Base-by-base conservation (phyloP, 2,888 invertebrate species). In the Phaedon cochleariae region DNA sequence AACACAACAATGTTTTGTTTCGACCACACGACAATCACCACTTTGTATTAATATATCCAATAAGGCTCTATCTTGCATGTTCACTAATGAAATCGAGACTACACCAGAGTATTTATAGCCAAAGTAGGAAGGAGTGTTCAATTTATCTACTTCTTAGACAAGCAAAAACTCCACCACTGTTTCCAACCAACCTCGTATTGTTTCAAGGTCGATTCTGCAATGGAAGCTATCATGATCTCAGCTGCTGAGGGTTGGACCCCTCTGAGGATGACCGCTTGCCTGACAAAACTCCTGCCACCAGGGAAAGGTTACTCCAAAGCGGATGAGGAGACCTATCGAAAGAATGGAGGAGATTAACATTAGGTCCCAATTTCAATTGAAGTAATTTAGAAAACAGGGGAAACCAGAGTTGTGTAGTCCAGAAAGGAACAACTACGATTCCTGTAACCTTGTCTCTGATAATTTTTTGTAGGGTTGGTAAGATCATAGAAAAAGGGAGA, bases 381-480 rank as follows among this genome's bases (percentile, higher is more conserved):
- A 21, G 15, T 22, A 21, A 20, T 10, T 48, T 20, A 20, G 48
- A 34, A 62, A 62, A 62, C 1, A 62, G 5, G 2, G 64, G 48
- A 22, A 48, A 62, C 65, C 62, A 65, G 3, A 37, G 54, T 20
- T 57, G 61, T 12, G 57, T 22, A 17, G 55, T 51, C 53, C 61
- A 62, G 1, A 48, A 1, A 12, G 61, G 62, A 21, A 62, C 51
- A 26, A 65, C 62, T 15, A 62, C 49, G 15, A 62, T 61, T 1
- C 60, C 57, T 26, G 22, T 21, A 34, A 57, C 64, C 22, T 63
- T 52, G 18, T 64, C 64, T n/a, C 6, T 54, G 15, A 66, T 62
- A 29, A 66, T 62, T 26, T 66, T 59, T 21, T 37, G 20, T 6
- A 57, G 45, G 45, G 53, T 52, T n/a, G 41, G 20, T 7, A 46